Percentiles rank a stretch among this genome's conserved stretches.
Evolutionary conservation across 2,888 invertebrate species (phyloP).

Genomic region (Oxyteleia sp.): DNA sequence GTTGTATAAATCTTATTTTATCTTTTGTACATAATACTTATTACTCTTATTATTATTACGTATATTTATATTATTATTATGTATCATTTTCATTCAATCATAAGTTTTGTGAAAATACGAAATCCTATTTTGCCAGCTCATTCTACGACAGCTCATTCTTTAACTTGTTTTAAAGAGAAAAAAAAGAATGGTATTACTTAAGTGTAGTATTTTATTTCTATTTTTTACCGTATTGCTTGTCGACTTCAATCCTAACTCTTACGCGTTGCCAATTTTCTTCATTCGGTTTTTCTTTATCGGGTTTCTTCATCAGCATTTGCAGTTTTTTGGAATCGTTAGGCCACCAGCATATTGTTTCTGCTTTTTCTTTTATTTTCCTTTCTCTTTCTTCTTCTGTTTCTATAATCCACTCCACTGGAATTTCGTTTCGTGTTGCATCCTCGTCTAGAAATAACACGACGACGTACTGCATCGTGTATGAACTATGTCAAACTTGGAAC

Average conservation of each 20-base stretch:
- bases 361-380: background rate
- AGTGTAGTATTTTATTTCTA: background rate
- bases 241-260: background rate
- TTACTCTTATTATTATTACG: no score
- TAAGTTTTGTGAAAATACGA: no score
- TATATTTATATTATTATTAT: no score
- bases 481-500: no score
- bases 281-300: slow-evolving; percentile 13
- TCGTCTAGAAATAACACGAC: slow-evolving; percentile 22
- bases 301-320: slow-evolving; percentile 3
- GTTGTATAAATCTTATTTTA: no score
- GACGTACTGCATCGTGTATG: slow-evolving; percentile 17
- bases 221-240: slow-evolving; percentile 16
- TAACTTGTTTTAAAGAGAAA: no score
- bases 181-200: no score
- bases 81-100: no score
- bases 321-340: slow-evolving; percentile 11
- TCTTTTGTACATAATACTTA: no score
- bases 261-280: background rate
- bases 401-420: slow-evolving; percentile 13
- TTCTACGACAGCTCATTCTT: no score
- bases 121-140: no score
- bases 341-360: slow-evolving; percentile 21
- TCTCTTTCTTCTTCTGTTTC: slow-evolving; percentile 2
- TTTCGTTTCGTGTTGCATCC: background rate